Base-by-base conservation (phyloP, 2,113 vertebrate species). In the Grammatotria lemairii region DNA sequence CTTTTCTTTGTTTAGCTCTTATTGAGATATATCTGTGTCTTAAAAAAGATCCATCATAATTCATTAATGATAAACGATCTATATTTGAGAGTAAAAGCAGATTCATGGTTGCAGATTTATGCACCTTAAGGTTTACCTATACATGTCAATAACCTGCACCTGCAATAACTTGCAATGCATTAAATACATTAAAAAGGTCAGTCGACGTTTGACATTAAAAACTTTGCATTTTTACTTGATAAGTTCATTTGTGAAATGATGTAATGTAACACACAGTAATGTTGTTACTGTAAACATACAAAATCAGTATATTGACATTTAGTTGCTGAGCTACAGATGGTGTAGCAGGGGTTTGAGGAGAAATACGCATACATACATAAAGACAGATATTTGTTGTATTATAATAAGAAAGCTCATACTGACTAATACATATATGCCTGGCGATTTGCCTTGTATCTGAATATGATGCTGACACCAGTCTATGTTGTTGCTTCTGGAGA, bases 141-240 rank as follows among this genome's bases (percentile, higher is more conserved):
- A 26, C 68, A 68, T 9, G n/a, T 40, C 63, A 10, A 1, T 45
- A 73, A 45, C 21, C 1, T 73, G 68, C 68, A 73, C 40, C n/a
- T 45, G 38, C 13, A 70, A 70, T 38, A 65, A 38, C 33, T 3
- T 38, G 31, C 3, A 65, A 65, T 38, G 38, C n/a, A 23, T 3
- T 9, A 16, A 70, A 70, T 2, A 9, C n/a, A 16, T 70, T 70
- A 14, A 70, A 40, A 70, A 21, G 3, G 3, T 42, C 12, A 14
- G 0, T 38, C 17, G 12, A 0, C 0, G 4, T 42, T 70, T 70
- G 35, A 70, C 35, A 23, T 38, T 38, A 40, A 38, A 68, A 21
- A 0, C 0, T 0, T 68, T 65, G 28, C 28, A 28, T 28, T 23
- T 23, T 23, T 23, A 63, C 17, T 65, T 38, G 31, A 65, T 3